Evolutionary conservation across 2,888 invertebrate genomes (phyloP).

Genomic region (Heteromyza rotundicornis): DNA sequence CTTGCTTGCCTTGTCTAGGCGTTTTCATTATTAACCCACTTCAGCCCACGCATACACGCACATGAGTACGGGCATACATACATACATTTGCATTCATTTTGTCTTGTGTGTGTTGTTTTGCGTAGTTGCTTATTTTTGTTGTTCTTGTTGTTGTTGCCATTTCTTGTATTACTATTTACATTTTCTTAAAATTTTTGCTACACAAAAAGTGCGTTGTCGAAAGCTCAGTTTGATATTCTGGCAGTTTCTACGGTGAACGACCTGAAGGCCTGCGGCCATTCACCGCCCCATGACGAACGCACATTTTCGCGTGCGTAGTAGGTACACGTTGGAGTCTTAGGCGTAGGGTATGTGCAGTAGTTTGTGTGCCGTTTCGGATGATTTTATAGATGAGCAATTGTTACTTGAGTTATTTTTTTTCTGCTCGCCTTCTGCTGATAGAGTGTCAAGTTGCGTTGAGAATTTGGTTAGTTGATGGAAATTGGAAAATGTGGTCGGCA

Average conservation of each 20-base stretch:
- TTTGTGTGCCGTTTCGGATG: not conserved
- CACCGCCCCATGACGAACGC: slow-evolving; percentile 18
- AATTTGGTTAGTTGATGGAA: slow-evolving; percentile 11
- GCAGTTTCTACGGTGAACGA: slow-evolving; percentile 51
- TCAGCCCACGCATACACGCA: no score
- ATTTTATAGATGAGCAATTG: not conserved
- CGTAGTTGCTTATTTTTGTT: slow-evolving; percentile 22
- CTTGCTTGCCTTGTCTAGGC: not conserved
- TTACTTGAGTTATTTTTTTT: not conserved
- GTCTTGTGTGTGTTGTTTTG: slow-evolving; percentile 32
- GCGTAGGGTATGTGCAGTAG: not conserved
- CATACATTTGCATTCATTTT: slow-evolving; percentile 51
- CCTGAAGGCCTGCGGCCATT: slow-evolving; percentile 51
- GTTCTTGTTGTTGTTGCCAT: slow-evolving; percentile 15
- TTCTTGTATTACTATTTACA: not conserved
- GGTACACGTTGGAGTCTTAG: slow-evolving; percentile 9
- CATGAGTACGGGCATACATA: slow-evolving; percentile 42
- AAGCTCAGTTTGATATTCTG: slow-evolving; percentile 12
- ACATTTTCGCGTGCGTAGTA: no score
- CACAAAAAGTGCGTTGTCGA: not conserved
- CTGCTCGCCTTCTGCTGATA: not conserved
- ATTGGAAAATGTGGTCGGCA: not conserved
- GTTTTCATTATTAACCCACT: slow-evolving; percentile 49
- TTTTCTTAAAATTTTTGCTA: not conserved
- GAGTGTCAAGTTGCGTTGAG: slow-evolving; percentile 14